These are phyloP conservation scores for Drosophila mulleri DNA, from an alignment of 2,888 invertebrate species.

Conservation along the genomic window DNA sequence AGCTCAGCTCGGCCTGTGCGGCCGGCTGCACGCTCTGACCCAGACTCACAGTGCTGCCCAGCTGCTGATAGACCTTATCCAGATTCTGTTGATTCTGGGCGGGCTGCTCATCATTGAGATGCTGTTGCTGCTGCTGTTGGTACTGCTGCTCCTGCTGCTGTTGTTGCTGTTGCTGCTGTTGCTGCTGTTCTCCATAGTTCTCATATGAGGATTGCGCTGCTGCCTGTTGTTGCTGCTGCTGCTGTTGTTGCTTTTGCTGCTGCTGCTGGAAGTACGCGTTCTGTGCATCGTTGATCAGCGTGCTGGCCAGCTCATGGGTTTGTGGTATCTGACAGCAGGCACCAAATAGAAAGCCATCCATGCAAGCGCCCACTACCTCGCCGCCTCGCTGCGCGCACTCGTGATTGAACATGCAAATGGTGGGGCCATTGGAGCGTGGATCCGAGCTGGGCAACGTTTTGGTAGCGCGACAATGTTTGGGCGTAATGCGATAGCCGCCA, in stretches of 20 bases:
- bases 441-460: constrained; percentile 87
- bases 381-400: constrained; percentile 93
- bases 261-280: constrained; percentile 76
- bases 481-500: constrained; percentile 94
- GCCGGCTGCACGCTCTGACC: constrained; percentile 31
- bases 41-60: constrained; percentile 56
- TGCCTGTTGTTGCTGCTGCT: constrained; percentile 64
- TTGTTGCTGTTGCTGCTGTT: constrained; percentile 47
- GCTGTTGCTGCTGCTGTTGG: constrained; percentile 43
- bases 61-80: constrained; percentile 77
- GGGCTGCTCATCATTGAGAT: constrained; percentile 53
- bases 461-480: constrained; percentile 91
- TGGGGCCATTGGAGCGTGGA: constrained; percentile 88
- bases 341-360: constrained; percentile 93
- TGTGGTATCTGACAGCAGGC: constrained; percentile 93
- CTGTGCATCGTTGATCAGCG: constrained; percentile 82
- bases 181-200: constrained; percentile 65
- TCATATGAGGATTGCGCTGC: constrained; percentile 68
- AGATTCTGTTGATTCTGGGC: constrained; percentile 67
- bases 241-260: constrained; percentile 69
- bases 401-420: constrained; percentile 97
- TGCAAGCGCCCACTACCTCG: constrained; percentile 94
- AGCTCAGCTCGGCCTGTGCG: constrained; percentile 22
- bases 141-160: constrained; percentile 39
- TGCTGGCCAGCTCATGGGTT: constrained; percentile 84